A percentile compares a stretch with the other conserved stretches of the same genome.
Evolutionary conservation across 2,797 vertebrate species (phyloP).

Genomic region (Dryobates pubescens): DNA sequence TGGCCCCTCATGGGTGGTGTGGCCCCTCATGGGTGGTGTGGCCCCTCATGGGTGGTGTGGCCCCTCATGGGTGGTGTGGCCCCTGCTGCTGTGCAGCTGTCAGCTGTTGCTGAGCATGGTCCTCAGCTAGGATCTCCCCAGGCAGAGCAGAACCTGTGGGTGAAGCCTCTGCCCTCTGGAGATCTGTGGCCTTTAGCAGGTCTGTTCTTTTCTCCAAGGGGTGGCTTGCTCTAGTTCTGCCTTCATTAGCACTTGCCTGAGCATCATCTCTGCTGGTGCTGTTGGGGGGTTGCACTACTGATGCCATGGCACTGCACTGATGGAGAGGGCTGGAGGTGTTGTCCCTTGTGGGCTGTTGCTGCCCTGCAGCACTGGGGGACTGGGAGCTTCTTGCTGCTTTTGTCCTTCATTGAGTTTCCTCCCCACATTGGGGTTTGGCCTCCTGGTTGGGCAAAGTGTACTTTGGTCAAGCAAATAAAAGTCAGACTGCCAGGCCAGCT

Average conservation of each 20-base stretch:
- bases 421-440: constrained; percentile 43
- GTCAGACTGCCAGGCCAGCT: neutral
- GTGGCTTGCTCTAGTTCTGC: neutral
- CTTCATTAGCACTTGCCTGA: neutral
- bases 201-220: neutral
- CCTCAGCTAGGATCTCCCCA: neutral
- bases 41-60: no score
- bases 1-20: no score
- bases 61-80: neutral
- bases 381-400: neutral
- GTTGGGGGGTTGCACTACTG: neutral
- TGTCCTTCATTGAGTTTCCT: neutral
- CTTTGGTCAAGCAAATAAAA: constrained; percentile 33
- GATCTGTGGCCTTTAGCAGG: neutral
- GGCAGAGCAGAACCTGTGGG: neutral
- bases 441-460: neutral
- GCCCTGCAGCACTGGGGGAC: neutral
- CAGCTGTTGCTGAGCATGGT: neutral
- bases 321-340: neutral
- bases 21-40: no score
- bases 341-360: neutral
- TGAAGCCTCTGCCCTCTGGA: neutral
- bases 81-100: neutral
- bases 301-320: accelerated
- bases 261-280: neutral